phyloP scores from a whole-genome alignment of 2,797 vertebrate genomes.

The Synanceia verrucosa region DNA sequence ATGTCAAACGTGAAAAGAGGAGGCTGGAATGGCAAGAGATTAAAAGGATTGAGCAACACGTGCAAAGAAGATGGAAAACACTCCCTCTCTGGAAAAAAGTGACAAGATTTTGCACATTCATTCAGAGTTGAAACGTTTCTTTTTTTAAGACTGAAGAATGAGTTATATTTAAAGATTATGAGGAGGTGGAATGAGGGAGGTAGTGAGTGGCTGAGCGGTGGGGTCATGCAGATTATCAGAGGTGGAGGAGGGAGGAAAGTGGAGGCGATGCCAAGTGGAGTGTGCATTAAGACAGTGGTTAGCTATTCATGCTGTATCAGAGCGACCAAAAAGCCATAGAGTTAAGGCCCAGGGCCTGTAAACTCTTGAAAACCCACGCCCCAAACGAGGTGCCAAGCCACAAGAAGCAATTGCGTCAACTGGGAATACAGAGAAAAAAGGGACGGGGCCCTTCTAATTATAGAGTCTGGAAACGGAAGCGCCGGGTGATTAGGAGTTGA shows the following conservation, averaged over 20 bases:
- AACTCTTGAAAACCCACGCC: slow-evolving; percentile 92
- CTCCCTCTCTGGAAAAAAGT: slow-evolving; percentile 39
- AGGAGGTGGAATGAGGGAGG: slow-evolving; percentile 35
- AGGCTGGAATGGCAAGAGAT: slow-evolving; percentile 73
- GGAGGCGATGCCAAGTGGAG: slow-evolving; percentile 84
- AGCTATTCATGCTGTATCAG: slow-evolving; percentile 97
- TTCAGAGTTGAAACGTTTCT: slow-evolving; percentile 37
- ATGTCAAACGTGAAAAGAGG: slow-evolving; percentile 78
- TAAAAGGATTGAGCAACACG: slow-evolving; percentile 71
- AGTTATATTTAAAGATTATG: slow-evolving; percentile 33
- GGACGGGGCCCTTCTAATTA: slow-evolving; percentile 97
- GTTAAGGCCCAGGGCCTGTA: slow-evolving; percentile 89
- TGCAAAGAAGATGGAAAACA: slow-evolving; percentile 63
- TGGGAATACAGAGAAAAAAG: slow-evolving; percentile 95
- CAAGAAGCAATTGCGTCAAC: slow-evolving; percentile 99
- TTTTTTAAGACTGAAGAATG: slow-evolving; percentile 2
- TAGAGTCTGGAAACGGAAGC: slow-evolving; percentile 99
- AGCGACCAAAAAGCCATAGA: slow-evolving; percentile 90
- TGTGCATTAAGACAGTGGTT: slow-evolving; percentile 88
- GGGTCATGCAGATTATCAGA: slow-evolving; percentile 51
- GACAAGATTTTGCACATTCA: slow-evolving; percentile 68
- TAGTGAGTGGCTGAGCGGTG: slow-evolving; percentile 15
- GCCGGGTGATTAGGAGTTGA: slow-evolving; percentile 94
- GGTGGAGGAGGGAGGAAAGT: slow-evolving; percentile 63
- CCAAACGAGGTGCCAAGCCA: slow-evolving; percentile 99